Percentiles rank a stretch among this genome's conserved stretches.
Evolutionary conservation across 2,888 invertebrate species (phyloP).

Genomic region (Osedax frankpressi): DNA sequence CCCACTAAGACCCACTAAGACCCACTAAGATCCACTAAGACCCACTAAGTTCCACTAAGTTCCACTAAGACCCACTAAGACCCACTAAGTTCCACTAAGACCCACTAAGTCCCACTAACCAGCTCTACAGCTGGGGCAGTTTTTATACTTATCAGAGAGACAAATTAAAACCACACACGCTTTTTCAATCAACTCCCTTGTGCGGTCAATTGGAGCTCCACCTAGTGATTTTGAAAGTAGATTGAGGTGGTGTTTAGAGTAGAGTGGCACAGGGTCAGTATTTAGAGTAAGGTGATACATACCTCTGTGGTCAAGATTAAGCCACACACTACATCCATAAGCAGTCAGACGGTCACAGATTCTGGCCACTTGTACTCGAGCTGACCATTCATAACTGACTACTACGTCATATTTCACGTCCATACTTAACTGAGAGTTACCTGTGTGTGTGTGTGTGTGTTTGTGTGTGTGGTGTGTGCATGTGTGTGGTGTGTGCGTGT

Average conservation of each 20-base stretch:
- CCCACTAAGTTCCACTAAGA: no score
- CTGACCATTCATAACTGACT: conserved; percentile 37
- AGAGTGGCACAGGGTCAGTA: no score
- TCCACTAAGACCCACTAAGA: no score
- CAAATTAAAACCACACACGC: conserved; percentile 37
- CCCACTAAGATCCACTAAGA: no score
- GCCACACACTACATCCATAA: conserved; percentile 25
- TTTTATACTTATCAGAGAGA: conserved; percentile 41
- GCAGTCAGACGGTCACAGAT: conserved; percentile 21
- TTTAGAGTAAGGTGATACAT: no score
- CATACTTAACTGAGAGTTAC: not conserved
- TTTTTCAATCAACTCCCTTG: conserved; percentile 39
- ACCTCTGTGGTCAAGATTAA: conserved; percentile 21
- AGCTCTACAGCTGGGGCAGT: conserved; percentile 39
- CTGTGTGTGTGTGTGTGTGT: not conserved
- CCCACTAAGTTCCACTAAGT: no score
- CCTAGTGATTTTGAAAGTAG: no score
- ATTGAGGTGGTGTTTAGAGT: no score
- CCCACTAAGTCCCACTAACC: conserved; percentile 29
- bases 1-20: no score
- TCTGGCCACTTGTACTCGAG: conserved; percentile 12
- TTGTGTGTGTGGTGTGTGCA: not conserved
- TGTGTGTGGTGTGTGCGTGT: not conserved
- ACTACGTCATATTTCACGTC: conserved; percentile 30
- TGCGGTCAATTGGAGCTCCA: conserved; percentile 28